Evolutionary conservation across 2,888 invertebrate genomes (phyloP).

Genomic region (Gryllus longicercus): DNA sequence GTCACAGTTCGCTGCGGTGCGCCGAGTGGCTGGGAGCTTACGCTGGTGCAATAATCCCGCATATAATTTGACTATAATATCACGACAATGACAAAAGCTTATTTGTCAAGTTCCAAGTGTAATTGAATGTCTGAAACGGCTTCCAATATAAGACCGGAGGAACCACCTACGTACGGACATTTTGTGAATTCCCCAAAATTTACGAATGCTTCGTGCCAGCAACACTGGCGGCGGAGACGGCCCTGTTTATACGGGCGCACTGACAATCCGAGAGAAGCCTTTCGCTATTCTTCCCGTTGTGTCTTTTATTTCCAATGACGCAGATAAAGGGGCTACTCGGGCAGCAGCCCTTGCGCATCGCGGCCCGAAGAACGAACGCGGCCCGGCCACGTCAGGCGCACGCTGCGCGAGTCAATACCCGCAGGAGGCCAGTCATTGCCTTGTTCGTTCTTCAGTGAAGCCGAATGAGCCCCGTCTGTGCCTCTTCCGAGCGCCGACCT

Average conservation of each 20-base stretch:
- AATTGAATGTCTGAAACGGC: too few species aligned
- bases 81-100: too few species aligned
- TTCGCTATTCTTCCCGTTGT: not conserved
- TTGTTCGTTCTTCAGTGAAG: not conserved
- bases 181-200: too few species aligned
- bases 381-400: not conserved
- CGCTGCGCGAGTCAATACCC: not conserved
- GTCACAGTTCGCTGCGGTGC: not conserved
- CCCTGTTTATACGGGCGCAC: too few species aligned
- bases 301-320: not conserved
- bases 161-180: too few species aligned
- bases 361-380: not conserved
- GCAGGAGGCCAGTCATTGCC: not conserved
- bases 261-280: too few species aligned
- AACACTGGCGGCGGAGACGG: too few species aligned
- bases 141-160: too few species aligned
- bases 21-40: not conserved
- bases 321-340: not conserved
- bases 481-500: not conserved
- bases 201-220: too few species aligned
- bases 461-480: not conserved
- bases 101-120: too few species aligned
- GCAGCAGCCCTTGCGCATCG: not conserved
- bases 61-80: too few species aligned
- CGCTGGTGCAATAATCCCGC: not conserved